Conservation (phyloP, 2,113 vertebrate species). For the Calidris pugnax region DNA sequence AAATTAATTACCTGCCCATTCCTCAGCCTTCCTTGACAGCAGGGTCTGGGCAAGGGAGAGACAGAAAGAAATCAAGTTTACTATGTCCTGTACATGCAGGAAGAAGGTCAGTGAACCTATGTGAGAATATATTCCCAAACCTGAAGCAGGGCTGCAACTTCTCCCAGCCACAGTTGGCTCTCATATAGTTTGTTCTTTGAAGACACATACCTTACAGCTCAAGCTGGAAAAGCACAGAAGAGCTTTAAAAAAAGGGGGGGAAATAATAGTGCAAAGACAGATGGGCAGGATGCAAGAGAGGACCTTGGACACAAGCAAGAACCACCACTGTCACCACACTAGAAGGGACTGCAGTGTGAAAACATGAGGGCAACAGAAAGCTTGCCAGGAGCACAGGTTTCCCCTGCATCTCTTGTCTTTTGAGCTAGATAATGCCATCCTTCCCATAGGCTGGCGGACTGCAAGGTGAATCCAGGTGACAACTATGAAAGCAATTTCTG, state of each 20-base stretch:
- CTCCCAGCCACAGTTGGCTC: not conserved
- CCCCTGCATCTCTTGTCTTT: not conserved
- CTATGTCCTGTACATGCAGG: rapidly evolving
- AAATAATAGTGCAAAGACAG: not conserved
- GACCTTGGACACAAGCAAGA: rapidly evolving
- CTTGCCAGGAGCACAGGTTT: not conserved
- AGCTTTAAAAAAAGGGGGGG: not conserved
- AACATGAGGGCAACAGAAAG: not conserved
- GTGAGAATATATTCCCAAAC: not conserved
- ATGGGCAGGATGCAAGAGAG: not conserved
- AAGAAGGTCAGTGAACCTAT: not conserved
- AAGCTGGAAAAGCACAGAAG: not conserved
- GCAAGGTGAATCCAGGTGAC: not conserved
- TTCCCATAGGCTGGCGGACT: not conserved
- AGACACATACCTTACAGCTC: not conserved
- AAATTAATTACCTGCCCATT: not conserved
- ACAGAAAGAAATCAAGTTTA: not conserved
- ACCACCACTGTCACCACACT: rapidly evolving
- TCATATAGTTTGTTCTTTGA: not conserved
- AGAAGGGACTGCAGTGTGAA: not conserved
- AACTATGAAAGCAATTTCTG: not conserved
- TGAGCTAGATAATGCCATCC: not conserved
- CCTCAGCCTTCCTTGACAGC: not conserved
- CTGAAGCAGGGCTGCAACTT: not conserved
- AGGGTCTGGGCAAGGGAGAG: not conserved